These are phyloP conservation scores for Odocoileus virginianus DNA, from an alignment of 2,113 vertebrate genomes.

Conservation along the genomic window DNA sequence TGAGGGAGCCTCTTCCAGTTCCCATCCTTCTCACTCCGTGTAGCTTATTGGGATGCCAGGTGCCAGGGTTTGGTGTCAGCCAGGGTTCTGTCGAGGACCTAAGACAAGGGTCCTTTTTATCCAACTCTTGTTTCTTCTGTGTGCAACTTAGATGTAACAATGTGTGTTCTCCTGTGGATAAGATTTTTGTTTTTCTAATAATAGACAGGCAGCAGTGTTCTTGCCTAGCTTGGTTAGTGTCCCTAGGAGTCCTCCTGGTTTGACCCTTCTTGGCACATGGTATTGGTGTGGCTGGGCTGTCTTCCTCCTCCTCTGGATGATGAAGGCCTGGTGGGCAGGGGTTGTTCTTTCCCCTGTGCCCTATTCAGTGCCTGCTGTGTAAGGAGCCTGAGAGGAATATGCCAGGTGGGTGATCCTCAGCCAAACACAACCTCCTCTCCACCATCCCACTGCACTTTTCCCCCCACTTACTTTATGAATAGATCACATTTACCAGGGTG, in stretches of 20 bases:
- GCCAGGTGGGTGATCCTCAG: background rate
- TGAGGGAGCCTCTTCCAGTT: background rate
- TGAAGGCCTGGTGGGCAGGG: background rate
- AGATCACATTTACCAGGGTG: background rate
- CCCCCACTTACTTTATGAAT: background rate
- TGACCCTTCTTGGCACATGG: background rate
- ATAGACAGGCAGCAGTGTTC: no score
- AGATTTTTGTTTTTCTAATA: background rate
- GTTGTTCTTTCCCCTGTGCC: background rate
- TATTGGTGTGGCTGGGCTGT: background rate
- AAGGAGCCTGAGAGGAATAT: background rate
- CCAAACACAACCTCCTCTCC: background rate
- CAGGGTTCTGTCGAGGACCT: background rate
- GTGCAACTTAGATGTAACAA: background rate
- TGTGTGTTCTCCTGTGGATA: background rate
- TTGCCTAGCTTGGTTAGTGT: no score
- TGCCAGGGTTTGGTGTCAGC: background rate
- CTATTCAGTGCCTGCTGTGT: background rate
- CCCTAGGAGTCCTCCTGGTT: no score
- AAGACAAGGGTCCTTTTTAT: background rate
- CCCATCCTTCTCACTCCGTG: no score
- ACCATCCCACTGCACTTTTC: fast-evolving
- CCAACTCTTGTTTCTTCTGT: background rate
- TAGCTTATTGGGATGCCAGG: no score
- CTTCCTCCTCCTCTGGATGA: background rate